Evolutionary conservation across 2,113 vertebrate genomes (phyloP).

Genomic region (Sylvia atricapilla): DNA sequence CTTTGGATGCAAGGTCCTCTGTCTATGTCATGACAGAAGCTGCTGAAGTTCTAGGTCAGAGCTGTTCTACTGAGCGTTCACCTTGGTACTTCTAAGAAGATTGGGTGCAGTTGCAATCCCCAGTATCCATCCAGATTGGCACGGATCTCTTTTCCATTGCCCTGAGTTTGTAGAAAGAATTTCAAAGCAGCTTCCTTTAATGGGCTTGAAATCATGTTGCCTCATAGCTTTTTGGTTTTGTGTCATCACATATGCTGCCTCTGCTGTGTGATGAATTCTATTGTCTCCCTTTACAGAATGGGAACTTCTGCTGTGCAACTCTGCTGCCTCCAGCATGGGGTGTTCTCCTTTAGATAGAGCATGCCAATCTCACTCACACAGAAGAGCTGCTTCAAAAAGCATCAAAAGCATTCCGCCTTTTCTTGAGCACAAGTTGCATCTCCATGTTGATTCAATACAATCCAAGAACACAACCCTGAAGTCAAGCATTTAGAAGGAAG

Average conservation of each 20-base stretch:
- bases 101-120: not conserved
- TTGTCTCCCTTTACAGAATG: not conserved
- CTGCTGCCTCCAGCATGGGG: not conserved
- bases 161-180: not conserved
- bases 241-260: not conserved
- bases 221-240: not conserved
- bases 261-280: not conserved
- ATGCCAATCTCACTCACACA: not conserved
- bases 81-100: not conserved
- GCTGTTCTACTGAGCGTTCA: not conserved
- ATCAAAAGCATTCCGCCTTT: not conserved
- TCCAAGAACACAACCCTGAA: not conserved
- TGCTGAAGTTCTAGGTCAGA: not conserved
- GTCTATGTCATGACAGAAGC: not conserved
- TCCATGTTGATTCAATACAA: not conserved
- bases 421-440: not conserved
- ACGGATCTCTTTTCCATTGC: not conserved
- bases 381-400: not conserved
- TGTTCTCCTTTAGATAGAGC: not conserved
- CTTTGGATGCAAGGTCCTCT: not conserved
- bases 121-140: not conserved
- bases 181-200: not conserved
- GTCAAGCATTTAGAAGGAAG: not conserved
- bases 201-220: not conserved
- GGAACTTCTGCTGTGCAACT: rapidly evolving